phyloP scores from a whole-genome alignment of 1,140 invertebrate genomes.

The Phthorimaea operculella region DNA sequence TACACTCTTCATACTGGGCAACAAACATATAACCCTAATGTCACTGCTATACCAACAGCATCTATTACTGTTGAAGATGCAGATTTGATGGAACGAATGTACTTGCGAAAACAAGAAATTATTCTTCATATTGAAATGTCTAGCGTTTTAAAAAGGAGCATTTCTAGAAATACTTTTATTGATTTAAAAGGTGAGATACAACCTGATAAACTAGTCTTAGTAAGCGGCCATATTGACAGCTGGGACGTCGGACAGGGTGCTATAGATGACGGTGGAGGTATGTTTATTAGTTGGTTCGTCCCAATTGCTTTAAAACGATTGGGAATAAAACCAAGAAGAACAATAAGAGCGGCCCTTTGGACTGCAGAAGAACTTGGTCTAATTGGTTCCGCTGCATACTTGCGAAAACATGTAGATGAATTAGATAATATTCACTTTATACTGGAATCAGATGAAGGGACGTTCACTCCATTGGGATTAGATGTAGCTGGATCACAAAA shows the following conservation, averaged over 20 bases:
- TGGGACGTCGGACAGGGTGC: slow-evolving; percentile 93
- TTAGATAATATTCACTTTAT: slow-evolving; percentile 71
- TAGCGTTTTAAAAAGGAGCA: slow-evolving; percentile 62
- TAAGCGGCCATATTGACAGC: slow-evolving; percentile 88
- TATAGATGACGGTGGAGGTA: slow-evolving; percentile 88
- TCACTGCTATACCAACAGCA: slow-evolving; percentile 80
- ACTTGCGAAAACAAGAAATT: slow-evolving; percentile 69
- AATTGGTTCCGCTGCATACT: slow-evolving; percentile 74
- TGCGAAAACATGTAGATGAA: slow-evolving; percentile 71
- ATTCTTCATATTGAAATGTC: slow-evolving; percentile 63
- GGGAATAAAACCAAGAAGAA: slow-evolving; percentile 76
- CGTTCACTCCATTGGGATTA: slow-evolving; percentile 78
- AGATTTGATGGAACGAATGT: slow-evolving; percentile 75
- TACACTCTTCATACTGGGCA: slow-evolving; percentile 77
- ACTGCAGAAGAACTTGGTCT: slow-evolving; percentile 84
- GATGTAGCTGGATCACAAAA: slow-evolving; percentile 68
- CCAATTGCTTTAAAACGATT: slow-evolving; percentile 77
- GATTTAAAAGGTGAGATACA: slow-evolving; percentile 73
- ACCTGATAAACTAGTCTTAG: slow-evolving; percentile 77
- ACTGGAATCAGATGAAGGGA: slow-evolving; percentile 88
- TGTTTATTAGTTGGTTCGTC: slow-evolving; percentile 83
- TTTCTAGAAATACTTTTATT: slow-evolving; percentile 79
- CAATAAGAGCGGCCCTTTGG: slow-evolving; percentile 83
- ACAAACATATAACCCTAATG: slow-evolving; percentile 70
- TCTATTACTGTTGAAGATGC: slow-evolving; percentile 87